Conservation (phyloP, 2,888 invertebrate genomes). For the Apodemia duryi region DNA sequence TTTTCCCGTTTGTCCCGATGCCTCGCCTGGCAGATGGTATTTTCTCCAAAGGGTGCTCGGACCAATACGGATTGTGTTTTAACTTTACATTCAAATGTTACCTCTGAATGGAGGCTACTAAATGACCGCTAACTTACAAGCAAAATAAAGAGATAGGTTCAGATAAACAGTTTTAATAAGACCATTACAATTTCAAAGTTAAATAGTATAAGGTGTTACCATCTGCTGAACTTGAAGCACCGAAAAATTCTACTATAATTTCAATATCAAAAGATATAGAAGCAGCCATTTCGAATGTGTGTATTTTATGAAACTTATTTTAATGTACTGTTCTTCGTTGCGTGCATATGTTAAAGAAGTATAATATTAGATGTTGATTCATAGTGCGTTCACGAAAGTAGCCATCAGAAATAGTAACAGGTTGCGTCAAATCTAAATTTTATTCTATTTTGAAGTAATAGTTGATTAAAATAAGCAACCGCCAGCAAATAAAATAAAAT, state of each 20-base stretch:
- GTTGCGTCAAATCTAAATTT: constrained; percentile 63
- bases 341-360: constrained; percentile 41
- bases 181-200: not conserved
- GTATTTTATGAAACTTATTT: constrained; percentile 20
- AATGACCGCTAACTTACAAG: no score
- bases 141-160: no score
- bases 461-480: not conserved
- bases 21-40: no score
- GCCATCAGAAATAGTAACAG: constrained; percentile 55
- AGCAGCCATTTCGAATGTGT: constrained; percentile 40
- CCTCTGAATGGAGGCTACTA: no score
- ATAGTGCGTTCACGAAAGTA: constrained; percentile 47
- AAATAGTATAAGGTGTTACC: constrained; percentile 37
- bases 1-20: no score
- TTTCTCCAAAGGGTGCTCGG: no score
- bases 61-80: no score
- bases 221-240: constrained; percentile 33
- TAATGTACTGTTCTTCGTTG: constrained; percentile 21
- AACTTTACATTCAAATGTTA: no score
- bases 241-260: constrained; percentile 43
- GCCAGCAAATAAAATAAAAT: not conserved
- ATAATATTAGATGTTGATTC: constrained; percentile 69
- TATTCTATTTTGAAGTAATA: constrained; percentile 22
- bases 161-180: no score
- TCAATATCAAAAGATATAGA: constrained; percentile 49